phyloP scores from a whole-genome alignment of 1,140 invertebrate genomes.

The Drosophila sulfurigaster region DNA sequence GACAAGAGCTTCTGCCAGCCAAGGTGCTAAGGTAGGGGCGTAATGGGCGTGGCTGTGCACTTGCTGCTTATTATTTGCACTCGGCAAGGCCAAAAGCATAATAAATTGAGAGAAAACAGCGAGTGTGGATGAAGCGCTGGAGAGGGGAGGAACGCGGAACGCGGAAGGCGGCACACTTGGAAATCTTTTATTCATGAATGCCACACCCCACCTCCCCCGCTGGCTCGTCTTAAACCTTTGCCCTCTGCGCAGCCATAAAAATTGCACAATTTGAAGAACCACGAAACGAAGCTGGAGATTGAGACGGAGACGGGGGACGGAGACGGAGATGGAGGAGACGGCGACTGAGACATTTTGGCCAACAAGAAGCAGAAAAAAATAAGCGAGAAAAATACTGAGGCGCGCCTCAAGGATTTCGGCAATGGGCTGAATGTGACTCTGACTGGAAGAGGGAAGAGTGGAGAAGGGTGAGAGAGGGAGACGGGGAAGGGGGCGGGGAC shows the following conservation, averaged over 20 bases:
- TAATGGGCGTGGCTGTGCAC: conserved; percentile 69
- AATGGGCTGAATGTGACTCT: conserved; percentile 39
- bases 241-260: conserved; percentile 55
- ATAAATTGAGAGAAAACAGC: conserved; percentile 61
- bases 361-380: conserved; percentile 41
- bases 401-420: conserved; percentile 76
- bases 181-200: conserved; percentile 83
- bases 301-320: background rate
- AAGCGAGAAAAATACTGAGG: conserved; percentile 3
- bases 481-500: background rate
- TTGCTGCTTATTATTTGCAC: conserved; percentile 81
- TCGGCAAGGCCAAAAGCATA: conserved; percentile 77
- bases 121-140: too few species aligned
- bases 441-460: background rate
- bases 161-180: conserved; percentile 42
- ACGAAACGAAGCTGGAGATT: conserved; percentile 11
- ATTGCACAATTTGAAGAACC: conserved; percentile 79
- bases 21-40: conserved; percentile 46
- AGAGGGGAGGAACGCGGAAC: too few species aligned
- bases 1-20: conserved; percentile 9
- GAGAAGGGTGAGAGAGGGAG: background rate
- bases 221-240: background rate
- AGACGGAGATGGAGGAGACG: background rate
- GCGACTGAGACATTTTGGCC: conserved; percentile 64
- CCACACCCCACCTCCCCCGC: conserved; percentile 21